Evolutionary conservation across 1,140 invertebrate species (phyloP), one percentile per base, ranked within the genome.

Genomic region (Mya arenaria): DNA sequence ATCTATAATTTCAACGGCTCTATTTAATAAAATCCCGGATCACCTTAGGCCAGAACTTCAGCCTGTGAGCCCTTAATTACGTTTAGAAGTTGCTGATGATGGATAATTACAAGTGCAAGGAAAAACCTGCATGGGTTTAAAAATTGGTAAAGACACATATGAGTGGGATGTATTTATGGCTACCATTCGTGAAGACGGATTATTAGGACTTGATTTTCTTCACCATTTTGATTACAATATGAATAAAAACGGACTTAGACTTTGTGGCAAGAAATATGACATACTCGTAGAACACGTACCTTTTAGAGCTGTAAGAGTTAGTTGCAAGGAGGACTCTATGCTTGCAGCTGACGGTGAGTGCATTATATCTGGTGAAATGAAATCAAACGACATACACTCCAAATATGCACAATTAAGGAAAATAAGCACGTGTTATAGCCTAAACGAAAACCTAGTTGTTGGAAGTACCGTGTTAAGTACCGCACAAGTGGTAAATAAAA

Each of bases 161-260:
- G 28, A 62, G 39, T 62, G 56, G 52, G 30, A 74, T 36, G 25
- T 62, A 23, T 25, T 58, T 15, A 48, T 74, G 17, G 72, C 72
- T 34, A 17, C 52, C 25, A 60, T 74, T 39, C 32, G 36, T 15
- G 72, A 71, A 52, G 68, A 71, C 41, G 68, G 68, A 3, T 32
- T 71, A 25, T 4, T 71, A 15, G 68, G 68, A 17, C 25, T 71
- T 8, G 68, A 71, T 52, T 71, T 71, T 55, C 44, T 71, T 19
- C 44, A 71, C 23, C 4, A 71, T 52, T 52, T n/a, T 71, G 8
- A 52, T 23, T 23, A 52, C 19, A n/a, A 23, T 60, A 10, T 44
- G 15, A 39, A 13, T 39, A 52, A 71, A 52, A 48, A 15, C 52
- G 68, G 68, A n/a, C 41, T 71, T 19, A 48, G 30, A 23, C 34